phyloP scores from a whole-genome alignment of 1,140 invertebrate genomes.

The Venustaconcha ellipsiformis region DNA sequence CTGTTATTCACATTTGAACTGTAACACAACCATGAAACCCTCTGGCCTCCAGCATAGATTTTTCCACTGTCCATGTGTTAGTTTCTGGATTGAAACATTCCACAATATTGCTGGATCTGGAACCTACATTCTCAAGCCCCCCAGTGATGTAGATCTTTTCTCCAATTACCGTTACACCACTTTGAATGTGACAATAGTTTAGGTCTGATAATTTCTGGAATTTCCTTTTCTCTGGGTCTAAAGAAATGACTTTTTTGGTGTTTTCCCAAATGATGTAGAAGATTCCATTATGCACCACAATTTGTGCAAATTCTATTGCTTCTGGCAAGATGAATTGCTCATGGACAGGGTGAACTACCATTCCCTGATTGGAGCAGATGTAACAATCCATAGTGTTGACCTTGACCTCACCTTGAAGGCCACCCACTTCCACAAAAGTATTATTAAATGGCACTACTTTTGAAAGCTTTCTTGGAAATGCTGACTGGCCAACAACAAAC shows the following conservation, averaged over 20 bases:
- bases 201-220: constrained; percentile 60
- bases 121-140: constrained; percentile 76
- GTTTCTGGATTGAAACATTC: constrained; percentile 85
- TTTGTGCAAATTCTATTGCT: constrained; percentile 60
- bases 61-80: constrained; percentile 78
- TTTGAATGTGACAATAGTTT: constrained; percentile 51
- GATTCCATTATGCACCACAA: constrained; percentile 59
- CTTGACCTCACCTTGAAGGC: constrained; percentile 54
- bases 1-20: constrained; percentile 48
- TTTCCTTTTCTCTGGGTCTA: constrained; percentile 63
- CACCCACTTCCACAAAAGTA: constrained; percentile 64
- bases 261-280: constrained; percentile 69
- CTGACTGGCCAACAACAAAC: constrained; percentile 56
- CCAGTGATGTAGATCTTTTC: constrained; percentile 86
- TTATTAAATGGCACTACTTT: constrained; percentile 58
- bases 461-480: constrained; percentile 60
- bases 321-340: constrained; percentile 66
- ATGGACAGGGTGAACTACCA: constrained; percentile 48
- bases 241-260: constrained; percentile 62
- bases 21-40: constrained; percentile 63
- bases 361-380: constrained; percentile 39
- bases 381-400: constrained; percentile 66
- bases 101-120: constrained; percentile 72
- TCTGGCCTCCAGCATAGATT: constrained; percentile 49
- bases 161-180: constrained; percentile 83